Evolutionary conservation across 2,797 vertebrate species (phyloP).

Genomic region (Chrosomus eos): DNA sequence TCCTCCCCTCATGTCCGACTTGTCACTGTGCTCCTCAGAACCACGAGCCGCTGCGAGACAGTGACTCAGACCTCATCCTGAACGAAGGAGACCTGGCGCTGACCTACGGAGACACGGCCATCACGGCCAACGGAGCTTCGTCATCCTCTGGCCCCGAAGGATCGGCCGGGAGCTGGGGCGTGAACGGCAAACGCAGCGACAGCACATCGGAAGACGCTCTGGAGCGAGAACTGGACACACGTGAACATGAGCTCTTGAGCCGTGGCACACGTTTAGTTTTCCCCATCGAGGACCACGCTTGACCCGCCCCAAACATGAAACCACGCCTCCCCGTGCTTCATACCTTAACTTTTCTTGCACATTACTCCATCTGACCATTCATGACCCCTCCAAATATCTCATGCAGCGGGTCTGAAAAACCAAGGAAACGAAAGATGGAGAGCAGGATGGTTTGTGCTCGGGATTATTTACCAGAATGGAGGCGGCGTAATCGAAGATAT

Average conservation of each 20-base stretch:
- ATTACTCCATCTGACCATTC: slow-evolving; percentile 51
- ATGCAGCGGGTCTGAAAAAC: slow-evolving; percentile 40
- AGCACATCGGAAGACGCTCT: slow-evolving; percentile 90
- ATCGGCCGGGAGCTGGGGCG: slow-evolving; percentile 64
- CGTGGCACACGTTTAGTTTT: slow-evolving; percentile 94
- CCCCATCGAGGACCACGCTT: slow-evolving; percentile 91
- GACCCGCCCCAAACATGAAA: slow-evolving; percentile 62
- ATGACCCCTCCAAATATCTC: slow-evolving; percentile 53
- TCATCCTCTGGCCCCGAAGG: slow-evolving; percentile 77
- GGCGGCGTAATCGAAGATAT: neutral
- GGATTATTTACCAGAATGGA: slow-evolving; percentile 5
- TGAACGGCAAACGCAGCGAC: slow-evolving; percentile 75
- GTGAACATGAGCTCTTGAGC: slow-evolving; percentile 89
- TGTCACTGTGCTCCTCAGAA: slow-evolving; percentile 77
- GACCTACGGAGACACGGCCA: slow-evolving; percentile 90
- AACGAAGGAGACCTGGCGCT: slow-evolving; percentile 91
- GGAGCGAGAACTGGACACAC: slow-evolving; percentile 88
- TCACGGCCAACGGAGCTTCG: slow-evolving; percentile 90
- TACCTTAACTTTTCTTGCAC: slow-evolving; percentile 51
- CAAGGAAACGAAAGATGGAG: slow-evolving; percentile 49
- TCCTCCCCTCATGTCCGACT: slow-evolving; percentile 57
- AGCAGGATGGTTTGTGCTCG: slow-evolving; percentile 26
- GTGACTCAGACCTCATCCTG: slow-evolving; percentile 90
- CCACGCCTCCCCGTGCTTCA: slow-evolving; percentile 5
- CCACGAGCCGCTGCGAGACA: slow-evolving; percentile 90